phyloP scores from a whole-genome alignment of 2,797 vertebrate genomes.

The Manis javanica region DNA sequence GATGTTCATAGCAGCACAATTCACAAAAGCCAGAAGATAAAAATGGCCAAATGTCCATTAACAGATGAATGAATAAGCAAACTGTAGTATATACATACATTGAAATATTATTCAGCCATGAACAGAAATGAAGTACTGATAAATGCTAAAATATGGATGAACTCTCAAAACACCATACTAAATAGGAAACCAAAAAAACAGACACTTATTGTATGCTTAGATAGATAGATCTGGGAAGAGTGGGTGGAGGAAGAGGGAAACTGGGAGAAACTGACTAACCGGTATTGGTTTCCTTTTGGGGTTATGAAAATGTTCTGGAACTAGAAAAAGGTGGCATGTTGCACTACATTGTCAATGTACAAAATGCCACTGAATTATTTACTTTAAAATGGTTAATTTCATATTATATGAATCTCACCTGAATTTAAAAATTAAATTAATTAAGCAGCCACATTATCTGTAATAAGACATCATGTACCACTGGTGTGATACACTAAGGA shows the following conservation, averaged over 20 bases:
- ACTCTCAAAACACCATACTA: not conserved
- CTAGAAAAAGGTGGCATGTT: not conserved
- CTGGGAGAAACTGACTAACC: not conserved
- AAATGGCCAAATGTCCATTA: not conserved
- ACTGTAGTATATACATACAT: not conserved
- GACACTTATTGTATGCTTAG: not conserved
- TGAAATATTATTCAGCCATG: not conserved
- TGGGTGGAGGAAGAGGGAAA: not conserved
- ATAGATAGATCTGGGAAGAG: not conserved
- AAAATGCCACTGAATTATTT: not conserved
- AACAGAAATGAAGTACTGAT: not conserved
- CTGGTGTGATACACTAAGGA: not conserved
- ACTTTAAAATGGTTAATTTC: not conserved
- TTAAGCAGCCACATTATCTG: not conserved
- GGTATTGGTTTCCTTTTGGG: not conserved
- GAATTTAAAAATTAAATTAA: not conserved
- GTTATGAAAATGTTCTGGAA: constrained; percentile 17
- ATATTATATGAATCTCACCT: not conserved
- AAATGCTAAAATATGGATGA: not conserved
- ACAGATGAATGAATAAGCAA: not conserved
- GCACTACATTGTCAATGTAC: not conserved
- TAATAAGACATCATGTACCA: not conserved
- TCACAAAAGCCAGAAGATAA: not conserved
- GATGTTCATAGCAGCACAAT: not conserved
- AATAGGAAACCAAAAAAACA: not conserved